Conservation (phyloP, 2,797 vertebrate genomes). For the Tadarida brasiliensis region DNA sequence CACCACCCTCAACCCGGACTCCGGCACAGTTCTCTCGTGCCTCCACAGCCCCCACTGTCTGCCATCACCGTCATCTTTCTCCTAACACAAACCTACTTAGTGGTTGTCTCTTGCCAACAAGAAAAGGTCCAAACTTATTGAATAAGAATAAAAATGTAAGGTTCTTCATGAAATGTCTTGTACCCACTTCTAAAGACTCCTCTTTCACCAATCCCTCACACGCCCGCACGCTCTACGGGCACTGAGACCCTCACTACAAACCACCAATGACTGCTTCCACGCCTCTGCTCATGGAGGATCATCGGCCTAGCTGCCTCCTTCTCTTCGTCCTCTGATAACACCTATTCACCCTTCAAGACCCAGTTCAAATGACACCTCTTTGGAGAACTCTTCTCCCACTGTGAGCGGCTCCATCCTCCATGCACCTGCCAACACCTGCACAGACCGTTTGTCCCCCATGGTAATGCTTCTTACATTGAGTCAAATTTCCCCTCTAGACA, state of each 20-base stretch:
- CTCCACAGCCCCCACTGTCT: neutral
- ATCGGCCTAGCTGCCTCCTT: neutral
- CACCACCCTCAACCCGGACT: neutral
- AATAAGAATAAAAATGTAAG: neutral
- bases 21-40: neutral
- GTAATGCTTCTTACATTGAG: neutral
- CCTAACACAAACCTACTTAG: neutral
- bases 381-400: neutral
- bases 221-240: too few relatives aligned
- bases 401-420: neutral
- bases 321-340: neutral
- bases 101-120: neutral
- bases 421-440: neutral
- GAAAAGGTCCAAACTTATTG: neutral
- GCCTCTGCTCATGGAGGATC: neutral
- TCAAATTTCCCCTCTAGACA: neutral
- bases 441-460: neutral
- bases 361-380: neutral
- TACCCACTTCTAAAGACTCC: neutral
- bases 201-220: neutral
- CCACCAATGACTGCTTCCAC: neutral
- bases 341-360: neutral
- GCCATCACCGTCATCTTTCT: neutral
- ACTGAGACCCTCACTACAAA: neutral
- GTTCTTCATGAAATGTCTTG: accelerated